phyloP scores from a whole-genome alignment of 2,113 vertebrate genomes.

The Menura novaehollandiae region DNA sequence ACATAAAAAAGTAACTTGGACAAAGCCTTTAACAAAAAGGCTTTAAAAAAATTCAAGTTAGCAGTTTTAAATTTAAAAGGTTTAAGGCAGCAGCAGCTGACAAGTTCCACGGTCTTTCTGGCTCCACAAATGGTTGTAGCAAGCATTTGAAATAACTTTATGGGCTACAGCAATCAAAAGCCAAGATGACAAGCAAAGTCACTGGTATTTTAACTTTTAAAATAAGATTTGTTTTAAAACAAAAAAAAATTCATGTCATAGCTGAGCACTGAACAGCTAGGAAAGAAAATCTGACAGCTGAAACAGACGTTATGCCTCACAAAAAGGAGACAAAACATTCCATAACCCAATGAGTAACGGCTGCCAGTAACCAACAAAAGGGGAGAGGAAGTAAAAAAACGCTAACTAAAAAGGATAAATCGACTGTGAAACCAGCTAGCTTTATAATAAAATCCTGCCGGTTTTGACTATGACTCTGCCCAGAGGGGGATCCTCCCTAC shows the following conservation, averaged over 20 bases:
- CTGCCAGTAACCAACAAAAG: not conserved
- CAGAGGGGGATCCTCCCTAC: slow-evolving; percentile 56
- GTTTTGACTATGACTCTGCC: not conserved
- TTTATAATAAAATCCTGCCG: not conserved
- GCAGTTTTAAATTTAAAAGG: not conserved
- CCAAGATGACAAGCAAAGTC: not conserved
- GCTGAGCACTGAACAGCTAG: not conserved
- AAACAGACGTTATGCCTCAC: not conserved
- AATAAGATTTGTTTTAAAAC: not conserved
- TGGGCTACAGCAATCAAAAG: not conserved
- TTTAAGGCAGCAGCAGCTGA: not conserved
- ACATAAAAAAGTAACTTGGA: not conserved
- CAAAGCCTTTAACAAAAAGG: not conserved
- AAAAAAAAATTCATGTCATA: not conserved
- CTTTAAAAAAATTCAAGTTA: not conserved
- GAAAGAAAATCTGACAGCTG: not conserved
- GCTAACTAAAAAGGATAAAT: not conserved
- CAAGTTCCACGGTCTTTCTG: not conserved
- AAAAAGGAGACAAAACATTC: not conserved
- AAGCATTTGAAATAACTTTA: not conserved
- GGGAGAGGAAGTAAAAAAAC: not conserved
- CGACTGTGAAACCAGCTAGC: not conserved
- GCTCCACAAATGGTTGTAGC: not conserved
- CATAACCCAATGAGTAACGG: not conserved
- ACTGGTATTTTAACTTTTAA: not conserved